Percentiles rank a stretch among this genome's conserved stretches.
Evolutionary conservation across 2,888 invertebrate genomes (phyloP).

Genomic region (Epistrophe grossulariae): DNA sequence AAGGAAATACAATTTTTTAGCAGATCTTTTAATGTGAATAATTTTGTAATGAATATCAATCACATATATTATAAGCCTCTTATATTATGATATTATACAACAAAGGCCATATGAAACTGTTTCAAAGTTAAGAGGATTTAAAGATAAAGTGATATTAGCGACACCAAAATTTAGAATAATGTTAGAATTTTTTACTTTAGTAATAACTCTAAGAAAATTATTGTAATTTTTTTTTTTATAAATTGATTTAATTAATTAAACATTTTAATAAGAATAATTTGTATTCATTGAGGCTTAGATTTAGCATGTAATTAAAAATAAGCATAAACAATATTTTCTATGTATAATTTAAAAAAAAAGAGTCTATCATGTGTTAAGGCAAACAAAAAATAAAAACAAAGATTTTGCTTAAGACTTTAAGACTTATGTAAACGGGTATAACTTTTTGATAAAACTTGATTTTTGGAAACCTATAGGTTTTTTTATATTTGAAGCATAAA

Average conservation of each 20-base stretch:
- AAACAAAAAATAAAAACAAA: too few species aligned
- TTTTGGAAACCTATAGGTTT: too few species aligned
- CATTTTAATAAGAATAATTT: slow-evolving; percentile 2
- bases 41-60: slow-evolving; percentile 26
- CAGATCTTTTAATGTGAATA: slow-evolving; percentile 18
- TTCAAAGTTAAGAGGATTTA: slow-evolving; percentile 16
- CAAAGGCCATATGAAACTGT: slow-evolving; percentile 19
- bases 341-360: too few species aligned
- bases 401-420: not conserved
- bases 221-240: not conserved
- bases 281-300: not conserved
- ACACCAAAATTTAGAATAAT: not conserved
- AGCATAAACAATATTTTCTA: slow-evolving; percentile 3
- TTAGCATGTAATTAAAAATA: slow-evolving; percentile 12
- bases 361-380: too few species aligned
- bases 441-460: not conserved
- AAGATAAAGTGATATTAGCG: slow-evolving; percentile 6
- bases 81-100: slow-evolving; percentile 1
- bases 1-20: slow-evolving; percentile 1
- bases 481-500: too few species aligned
- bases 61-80: slow-evolving; percentile 21
- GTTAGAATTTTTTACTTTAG: not conserved
- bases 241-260: slow-evolving; percentile 18
- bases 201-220: not conserved
- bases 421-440: not conserved